phyloP scores from a whole-genome alignment of 2,113 vertebrate species.

The Microtus richardsoni region DNA sequence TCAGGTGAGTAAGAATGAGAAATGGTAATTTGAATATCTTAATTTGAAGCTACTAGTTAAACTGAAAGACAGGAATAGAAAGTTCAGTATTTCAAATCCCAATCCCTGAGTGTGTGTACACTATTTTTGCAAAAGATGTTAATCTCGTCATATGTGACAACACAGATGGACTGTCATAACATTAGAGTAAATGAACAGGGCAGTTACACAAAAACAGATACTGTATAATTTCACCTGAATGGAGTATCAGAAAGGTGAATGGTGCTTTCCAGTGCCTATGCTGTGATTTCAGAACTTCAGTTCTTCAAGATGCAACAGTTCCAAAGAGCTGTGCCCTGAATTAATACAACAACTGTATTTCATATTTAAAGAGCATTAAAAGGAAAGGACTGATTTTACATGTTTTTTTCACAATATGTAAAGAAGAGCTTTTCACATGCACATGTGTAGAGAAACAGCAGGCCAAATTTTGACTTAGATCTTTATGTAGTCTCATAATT shows the following conservation, averaged over 20 bases:
- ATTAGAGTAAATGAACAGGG: not conserved
- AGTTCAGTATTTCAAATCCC: not conserved
- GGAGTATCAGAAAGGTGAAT: slow-evolving; percentile 1
- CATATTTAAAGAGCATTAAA: slow-evolving; percentile 2
- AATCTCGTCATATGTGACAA: not conserved
- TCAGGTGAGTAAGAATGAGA: not conserved
- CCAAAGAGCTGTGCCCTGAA: not conserved
- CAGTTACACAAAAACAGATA: not conserved
- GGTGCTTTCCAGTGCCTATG: not conserved
- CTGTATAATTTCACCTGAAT: not conserved
- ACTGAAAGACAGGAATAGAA: not conserved
- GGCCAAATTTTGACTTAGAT: not conserved
- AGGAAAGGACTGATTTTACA: not conserved
- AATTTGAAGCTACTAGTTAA: not conserved
- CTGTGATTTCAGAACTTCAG: not conserved
- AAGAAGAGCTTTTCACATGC: not conserved
- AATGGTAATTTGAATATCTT: not conserved
- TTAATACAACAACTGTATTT: not conserved
- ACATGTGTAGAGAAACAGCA: not conserved
- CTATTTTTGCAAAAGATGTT: not conserved
- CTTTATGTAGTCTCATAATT: not conserved
- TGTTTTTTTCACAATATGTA: not conserved
- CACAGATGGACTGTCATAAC: not conserved
- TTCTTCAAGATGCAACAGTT: not conserved
- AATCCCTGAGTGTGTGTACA: not conserved